Evolutionary conservation across 2,113 vertebrate species (phyloP), one percentile per base, ranked within the genome.

Genomic region (Channa argus): DNA sequence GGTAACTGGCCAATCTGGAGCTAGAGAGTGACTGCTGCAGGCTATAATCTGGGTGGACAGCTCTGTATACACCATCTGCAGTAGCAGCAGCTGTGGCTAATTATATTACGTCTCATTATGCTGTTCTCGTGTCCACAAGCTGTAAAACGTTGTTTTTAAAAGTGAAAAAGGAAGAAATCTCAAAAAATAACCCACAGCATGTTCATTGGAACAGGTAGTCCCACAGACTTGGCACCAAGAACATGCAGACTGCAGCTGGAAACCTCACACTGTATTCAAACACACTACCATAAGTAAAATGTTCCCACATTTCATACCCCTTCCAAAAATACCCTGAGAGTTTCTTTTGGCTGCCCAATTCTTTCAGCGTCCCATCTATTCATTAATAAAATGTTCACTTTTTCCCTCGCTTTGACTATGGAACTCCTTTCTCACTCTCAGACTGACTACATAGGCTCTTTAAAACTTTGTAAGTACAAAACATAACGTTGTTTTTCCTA

Each of bases 321-420:
- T 58, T 64, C 62, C 60, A 63, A 73, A 80, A 83, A 71, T 49
- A 61, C 65, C 47, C 45, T 8, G 43, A 63, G 53, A 71, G 79
- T 81, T 81, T 83, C 61, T 79, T 59, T 88, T 90, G 84, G 86
- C 81, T 62, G 6, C 0, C 1, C 55, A 14, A 34, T 63, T 66
- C 68, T 78, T 63, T 73, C 64, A 71, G 67, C 46, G 36, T 85
- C 79, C 62, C 71, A 72, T 79, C 43, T 74, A 47, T 79, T 83
- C 69, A 85, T 86, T 86, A 79, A 83, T 81, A 69, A 82, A 86
- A 71, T 0, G 33, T 11, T 81, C 74, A 34, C 46, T 82, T 54
- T 74, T 79, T 79, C 52, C 70, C 59, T 74, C 5, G 8, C 34
- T 64, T 80, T 88, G 39, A 67, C 64, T 75, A 69, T 58, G 63